Evolutionary conservation across 2,797 vertebrate species (phyloP).

Genomic region (Halcyon leucocephala): DNA sequence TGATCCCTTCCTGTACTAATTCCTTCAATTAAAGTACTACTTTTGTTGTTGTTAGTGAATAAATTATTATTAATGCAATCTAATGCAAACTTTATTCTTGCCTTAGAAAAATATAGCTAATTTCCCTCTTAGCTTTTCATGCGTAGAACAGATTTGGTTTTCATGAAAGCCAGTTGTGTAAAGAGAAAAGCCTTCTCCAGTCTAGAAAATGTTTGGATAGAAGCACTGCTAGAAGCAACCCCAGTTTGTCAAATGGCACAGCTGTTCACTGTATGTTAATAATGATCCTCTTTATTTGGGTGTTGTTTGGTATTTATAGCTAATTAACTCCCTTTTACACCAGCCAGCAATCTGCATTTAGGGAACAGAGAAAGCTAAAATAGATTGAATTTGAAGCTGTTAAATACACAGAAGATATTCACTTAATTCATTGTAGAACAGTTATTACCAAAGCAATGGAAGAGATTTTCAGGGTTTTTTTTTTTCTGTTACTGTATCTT

Average conservation of each 20-base stretch:
- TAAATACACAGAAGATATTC: slow-evolving; percentile 49
- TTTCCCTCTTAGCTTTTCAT: neutral
- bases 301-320: slow-evolving; percentile 76
- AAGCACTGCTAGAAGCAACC: slow-evolving; percentile 58
- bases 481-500: neutral
- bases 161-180: slow-evolving; percentile 8
- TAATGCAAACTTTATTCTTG: neutral
- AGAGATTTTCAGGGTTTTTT: neutral
- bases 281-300: slow-evolving; percentile 76
- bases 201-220: slow-evolving; percentile 46
- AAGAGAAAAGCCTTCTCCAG: slow-evolving; percentile 15
- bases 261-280: slow-evolving; percentile 75
- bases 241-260: slow-evolving; percentile 66
- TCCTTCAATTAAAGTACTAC: neutral
- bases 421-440: slow-evolving; percentile 33
- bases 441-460: slow-evolving; percentile 43
- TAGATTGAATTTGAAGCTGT: slow-evolving; percentile 57
- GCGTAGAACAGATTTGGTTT: neutral
- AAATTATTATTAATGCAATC: neutral
- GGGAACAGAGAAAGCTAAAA: slow-evolving; percentile 55
- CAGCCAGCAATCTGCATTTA: slow-evolving; percentile 72
- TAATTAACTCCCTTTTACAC: slow-evolving; percentile 75
- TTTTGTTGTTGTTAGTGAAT: neutral
- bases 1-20: neutral
- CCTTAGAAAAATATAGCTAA: neutral